Evolutionary conservation across 2,888 invertebrate genomes (phyloP), one percentile per base, ranked within the genome.

Genomic region (Synergus laeviventris): DNA sequence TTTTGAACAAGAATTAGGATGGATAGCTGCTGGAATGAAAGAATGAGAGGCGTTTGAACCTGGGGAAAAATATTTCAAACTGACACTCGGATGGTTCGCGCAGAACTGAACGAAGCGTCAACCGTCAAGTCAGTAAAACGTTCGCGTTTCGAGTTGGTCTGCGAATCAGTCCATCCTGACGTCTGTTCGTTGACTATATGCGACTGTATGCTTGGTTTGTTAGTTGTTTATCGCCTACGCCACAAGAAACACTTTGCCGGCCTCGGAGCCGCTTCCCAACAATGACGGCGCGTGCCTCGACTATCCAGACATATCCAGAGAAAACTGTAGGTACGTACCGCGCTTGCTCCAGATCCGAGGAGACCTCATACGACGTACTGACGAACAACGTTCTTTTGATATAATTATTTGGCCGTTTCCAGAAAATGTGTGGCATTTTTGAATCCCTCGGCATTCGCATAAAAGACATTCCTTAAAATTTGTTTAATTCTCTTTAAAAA

Each of bases 221-320:
- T 70, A 70, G 49, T 70, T 70, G 49, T 70, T 70, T 49, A 70
- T 70, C 36, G 12, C 45, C 18, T 45, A 70, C 49, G 31, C 31
- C n/a, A 49, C 49, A 49, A 70, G 49, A 70, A 49, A 36, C 70
- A 45, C 70, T 70, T 70, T 70, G 70, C 70, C 70, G 70, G 70
- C 70, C 70, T 70, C 70, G 49, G 49, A 31, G 70, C 70, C 70
- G 70, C 70, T 70, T 70, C 49, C 70, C 31, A 31, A 49, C 49
- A 70, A 31, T n/a, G 62, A 49, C 31, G n/a, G 70, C 49, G 70
- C 70, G 49, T 70, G 70, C 36, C 31, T 70, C 49, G 49, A 45
- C 31, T 24, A 36, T 66, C 24, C 42, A 14, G 12, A 39, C 18
- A 39, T 21, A 62, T 39, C 39, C 42, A 45, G 0, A 18, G n/a